Base-by-base conservation (phyloP, 2,797 vertebrate genomes). In the Betta splendens region DNA sequence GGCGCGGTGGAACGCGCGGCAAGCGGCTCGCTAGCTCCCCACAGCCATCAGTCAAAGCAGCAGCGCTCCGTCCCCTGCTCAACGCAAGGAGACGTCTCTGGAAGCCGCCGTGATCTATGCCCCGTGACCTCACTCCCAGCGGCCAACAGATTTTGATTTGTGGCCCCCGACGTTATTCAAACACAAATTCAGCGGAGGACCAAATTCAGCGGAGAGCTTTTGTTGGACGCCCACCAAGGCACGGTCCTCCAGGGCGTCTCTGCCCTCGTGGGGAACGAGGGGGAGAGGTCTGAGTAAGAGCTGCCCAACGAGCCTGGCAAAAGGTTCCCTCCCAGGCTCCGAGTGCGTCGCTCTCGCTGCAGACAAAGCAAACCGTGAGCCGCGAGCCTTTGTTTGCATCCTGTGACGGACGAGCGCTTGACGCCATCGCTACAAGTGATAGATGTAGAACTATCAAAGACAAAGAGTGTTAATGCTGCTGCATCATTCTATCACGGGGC, bases 131-230 rank as follows among this genome's bases (percentile, higher is more conserved):
- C 83, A 85, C 83, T 87, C 78, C 76, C 59, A 45, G 72, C 73
- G 77, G 83, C 84, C 70, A 65, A 70, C 86, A 83, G 75, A 72
- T 84, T 87, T 86, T 88, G 87, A 91, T 89, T 89, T 90, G 89
- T 88, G 62, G 83, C 87, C 56, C n/a, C 4, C 40, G 78, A 81
- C 85, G 85, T 89, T 89, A 86, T 89, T 88, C 89, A 88, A 88
- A 89, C 84, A 79, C 82, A 81, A 76, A 87, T 83, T 87, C 85
- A 82, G 84, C 81, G 59, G 85, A 78, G 78, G 84, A 90, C 81
- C 80, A 88, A 89, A 89, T 87, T 89, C 85, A 75, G 75, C 50
- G 64, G 84, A 88, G 84, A 89, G 85, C 77, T 88, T 89, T 89
- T 88, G 85, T 90, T 90, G 88, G 89, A 89, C 53, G 62, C 39